Percentiles rank a stretch among this genome's conserved stretches.
Conservation (phyloP, 2,888 invertebrate species). For the Campoletis raptor region DNA sequence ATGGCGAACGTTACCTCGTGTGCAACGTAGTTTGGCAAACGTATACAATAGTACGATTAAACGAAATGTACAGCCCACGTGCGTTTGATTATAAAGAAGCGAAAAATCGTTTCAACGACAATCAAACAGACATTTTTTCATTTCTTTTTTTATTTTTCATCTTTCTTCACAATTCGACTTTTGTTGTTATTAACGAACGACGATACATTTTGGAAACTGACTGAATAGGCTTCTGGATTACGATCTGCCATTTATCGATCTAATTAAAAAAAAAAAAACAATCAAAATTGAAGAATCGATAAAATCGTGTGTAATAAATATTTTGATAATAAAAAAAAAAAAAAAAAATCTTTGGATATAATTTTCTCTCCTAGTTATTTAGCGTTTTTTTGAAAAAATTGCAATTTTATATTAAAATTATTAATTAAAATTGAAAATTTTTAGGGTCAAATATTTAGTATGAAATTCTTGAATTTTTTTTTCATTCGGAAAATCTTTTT, state of each 20-base stretch:
- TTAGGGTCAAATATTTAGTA: no score
- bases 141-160: background rate
- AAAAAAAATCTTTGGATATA: no score
- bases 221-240: background rate
- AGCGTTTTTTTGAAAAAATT: no score
- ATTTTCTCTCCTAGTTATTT: no score
- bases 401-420: no score
- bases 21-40: slow-evolving; percentile 39
- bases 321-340: no score
- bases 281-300: background rate
- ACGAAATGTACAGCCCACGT: background rate
- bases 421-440: no score
- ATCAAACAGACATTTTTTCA: background rate
- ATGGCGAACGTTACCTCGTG: slow-evolving; percentile 25
- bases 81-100: background rate
- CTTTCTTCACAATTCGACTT: background rate
- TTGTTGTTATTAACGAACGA: background rate
- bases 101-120: background rate
- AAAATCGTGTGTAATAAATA: background rate
- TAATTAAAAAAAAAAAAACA: background rate
- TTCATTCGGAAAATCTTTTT: background rate
- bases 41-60: slow-evolving; percentile 29
- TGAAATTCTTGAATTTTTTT: background rate
- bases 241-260: background rate
- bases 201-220: background rate